phyloP scores from a whole-genome alignment of 2,888 invertebrate species.

The Hirtodrosophila trivittata region DNA sequence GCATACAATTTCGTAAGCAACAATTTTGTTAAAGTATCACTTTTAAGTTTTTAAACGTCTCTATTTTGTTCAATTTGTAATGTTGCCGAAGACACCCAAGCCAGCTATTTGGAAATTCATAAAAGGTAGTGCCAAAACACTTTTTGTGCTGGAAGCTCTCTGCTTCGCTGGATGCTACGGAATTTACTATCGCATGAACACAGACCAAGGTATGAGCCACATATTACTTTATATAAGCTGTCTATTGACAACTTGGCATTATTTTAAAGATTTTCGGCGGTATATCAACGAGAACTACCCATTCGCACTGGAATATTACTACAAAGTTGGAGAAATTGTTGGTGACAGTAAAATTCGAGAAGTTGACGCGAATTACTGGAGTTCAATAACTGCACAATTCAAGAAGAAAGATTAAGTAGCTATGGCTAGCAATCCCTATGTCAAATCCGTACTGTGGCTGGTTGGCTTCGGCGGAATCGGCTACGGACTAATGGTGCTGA shows the following conservation, averaged over 20 bases:
- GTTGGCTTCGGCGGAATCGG: constrained; percentile 86
- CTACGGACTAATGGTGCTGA: constrained; percentile 86
- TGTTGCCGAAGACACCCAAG: constrained; percentile 88
- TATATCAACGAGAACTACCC: constrained; percentile 88
- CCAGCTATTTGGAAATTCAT: constrained; percentile 85
- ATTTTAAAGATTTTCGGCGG: constrained; percentile 88
- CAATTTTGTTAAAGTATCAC: constrained; percentile 19
- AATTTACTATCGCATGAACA: constrained; percentile 88
- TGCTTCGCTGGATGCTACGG: constrained; percentile 87
- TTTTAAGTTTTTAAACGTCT: constrained; percentile 19
- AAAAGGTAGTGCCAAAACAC: constrained; percentile 85
- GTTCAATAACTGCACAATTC: constrained; percentile 39
- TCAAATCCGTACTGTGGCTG: constrained; percentile 86
- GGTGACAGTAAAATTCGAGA: constrained; percentile 85
- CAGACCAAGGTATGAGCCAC: constrained; percentile 87
- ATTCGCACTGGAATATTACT: constrained; percentile 88
- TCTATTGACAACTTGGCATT: background rate
- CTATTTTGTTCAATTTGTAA: constrained; percentile 79
- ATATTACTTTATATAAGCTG: constrained; percentile 55
- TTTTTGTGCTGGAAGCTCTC: constrained; percentile 86
- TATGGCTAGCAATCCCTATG: constrained; percentile 81
- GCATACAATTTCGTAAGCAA: constrained; percentile 37
- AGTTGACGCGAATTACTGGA: constrained; percentile 86
- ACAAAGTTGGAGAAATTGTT: constrained; percentile 87
- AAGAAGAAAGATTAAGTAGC: constrained; percentile 56